These are phyloP conservation scores for Syngnathus typhle DNA, from an alignment of 2,113 vertebrate species.

Conservation along the genomic window DNA sequence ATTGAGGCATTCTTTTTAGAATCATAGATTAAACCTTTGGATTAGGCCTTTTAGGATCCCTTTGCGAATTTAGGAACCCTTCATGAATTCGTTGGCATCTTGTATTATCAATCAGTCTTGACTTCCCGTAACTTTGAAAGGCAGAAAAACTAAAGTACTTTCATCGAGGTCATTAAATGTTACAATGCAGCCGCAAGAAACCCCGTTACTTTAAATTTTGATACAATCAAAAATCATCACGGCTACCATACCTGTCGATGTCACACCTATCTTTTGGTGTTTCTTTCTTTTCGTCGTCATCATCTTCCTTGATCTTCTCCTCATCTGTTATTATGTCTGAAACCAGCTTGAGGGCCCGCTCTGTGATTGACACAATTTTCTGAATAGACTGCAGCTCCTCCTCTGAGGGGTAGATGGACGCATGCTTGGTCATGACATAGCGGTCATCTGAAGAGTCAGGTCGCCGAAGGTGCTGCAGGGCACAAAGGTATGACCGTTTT, in stretches of 20 bases:
- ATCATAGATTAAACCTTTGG: too few relatives aligned
- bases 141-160: background rate
- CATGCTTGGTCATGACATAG: conserved; percentile 97
- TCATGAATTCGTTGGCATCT: too few relatives aligned
- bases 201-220: background rate
- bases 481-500: background rate
- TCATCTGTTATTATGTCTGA: conserved; percentile 85
- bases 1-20: too few relatives aligned
- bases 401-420: conserved; percentile 93
- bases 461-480: conserved; percentile 83
- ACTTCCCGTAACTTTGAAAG: too few relatives aligned
- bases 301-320: conserved; percentile 86
- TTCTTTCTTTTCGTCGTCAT: conserved; percentile 90
- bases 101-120: background rate
- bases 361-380: conserved; percentile 97
- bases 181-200: background rate
- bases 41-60: too few relatives aligned
- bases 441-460: conserved; percentile 96
- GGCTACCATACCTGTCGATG: background rate
- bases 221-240: background rate
- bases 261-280: conserved; percentile 80
- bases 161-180: background rate
- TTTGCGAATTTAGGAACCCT: too few relatives aligned
- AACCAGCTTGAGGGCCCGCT: conserved; percentile 94
- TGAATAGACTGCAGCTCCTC: conserved; percentile 96